Evolutionary conservation across 2,113 vertebrate genomes (phyloP).

Genomic region (Pomatostomus ruficeps): DNA sequence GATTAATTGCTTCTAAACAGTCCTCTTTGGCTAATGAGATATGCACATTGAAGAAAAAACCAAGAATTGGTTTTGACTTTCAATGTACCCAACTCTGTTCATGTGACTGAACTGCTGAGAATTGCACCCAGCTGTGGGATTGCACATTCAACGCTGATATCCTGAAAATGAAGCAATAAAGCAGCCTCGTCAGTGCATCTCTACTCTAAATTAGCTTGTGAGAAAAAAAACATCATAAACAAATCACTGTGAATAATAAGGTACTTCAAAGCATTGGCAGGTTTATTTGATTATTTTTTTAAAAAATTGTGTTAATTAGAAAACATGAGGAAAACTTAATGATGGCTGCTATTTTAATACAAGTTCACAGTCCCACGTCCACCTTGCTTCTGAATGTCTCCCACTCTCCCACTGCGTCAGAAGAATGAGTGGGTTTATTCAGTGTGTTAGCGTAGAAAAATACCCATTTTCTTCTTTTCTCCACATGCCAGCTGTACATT

Average conservation of each 20-base stretch:
- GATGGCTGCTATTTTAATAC: not conserved
- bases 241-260: not conserved
- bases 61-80: not conserved
- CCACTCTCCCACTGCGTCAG: not conserved
- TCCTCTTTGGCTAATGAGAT: not conserved
- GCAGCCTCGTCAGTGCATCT: not conserved
- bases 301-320: not conserved
- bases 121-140: not conserved
- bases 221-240: not conserved
- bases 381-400: not conserved
- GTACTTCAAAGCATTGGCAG: not conserved
- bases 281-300: not conserved
- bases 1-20: not conserved
- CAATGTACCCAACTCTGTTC: not conserved
- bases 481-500: not conserved
- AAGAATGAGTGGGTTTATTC: not conserved
- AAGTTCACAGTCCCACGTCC: not conserved
- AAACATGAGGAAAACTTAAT: not conserved
- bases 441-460: not conserved
- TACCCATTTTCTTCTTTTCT: not conserved
- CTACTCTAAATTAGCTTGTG: not conserved
- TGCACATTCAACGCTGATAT: not conserved
- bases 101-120: not conserved
- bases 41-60: not conserved
- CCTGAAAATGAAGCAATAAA: not conserved